Percentiles rank a stretch among this genome's conserved stretches.
phyloP scores from a whole-genome alignment of 2,797 vertebrate species.

The Molothrus aeneus region DNA sequence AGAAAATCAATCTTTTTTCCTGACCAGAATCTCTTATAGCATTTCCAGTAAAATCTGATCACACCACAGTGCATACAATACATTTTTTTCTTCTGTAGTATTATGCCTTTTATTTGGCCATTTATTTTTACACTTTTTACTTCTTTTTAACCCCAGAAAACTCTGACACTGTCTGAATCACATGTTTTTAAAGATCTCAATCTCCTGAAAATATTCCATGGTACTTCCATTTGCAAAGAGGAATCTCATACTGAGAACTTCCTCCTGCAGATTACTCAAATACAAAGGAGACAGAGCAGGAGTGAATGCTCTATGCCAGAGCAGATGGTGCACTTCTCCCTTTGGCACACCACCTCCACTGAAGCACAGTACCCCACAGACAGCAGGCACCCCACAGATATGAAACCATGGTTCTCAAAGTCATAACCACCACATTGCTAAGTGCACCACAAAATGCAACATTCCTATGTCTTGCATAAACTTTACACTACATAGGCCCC shows the following conservation, averaged over 20 bases:
- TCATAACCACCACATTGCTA: not conserved
- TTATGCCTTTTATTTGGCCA: not conserved
- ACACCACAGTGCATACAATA: not conserved
- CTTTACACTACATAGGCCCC: not conserved
- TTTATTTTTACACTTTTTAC: not conserved
- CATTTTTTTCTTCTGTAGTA: conserved; percentile 31
- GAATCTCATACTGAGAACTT: not conserved
- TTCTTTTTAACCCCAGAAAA: conserved; percentile 21
- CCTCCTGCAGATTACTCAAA: not conserved
- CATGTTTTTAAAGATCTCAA: not conserved
- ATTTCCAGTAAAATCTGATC: conserved; percentile 34
- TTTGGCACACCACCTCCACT: not conserved
- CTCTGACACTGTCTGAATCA: not conserved
- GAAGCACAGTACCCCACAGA: not conserved
- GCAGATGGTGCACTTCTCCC: not conserved
- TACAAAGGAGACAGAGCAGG: not conserved
- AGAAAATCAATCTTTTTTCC: conserved; percentile 25
- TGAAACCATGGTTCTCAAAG: not conserved
- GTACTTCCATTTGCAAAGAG: not conserved
- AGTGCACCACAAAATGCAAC: not conserved
- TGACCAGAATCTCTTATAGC: not conserved
- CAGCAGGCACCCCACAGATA: not conserved
- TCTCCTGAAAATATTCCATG: not conserved
- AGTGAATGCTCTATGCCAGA: not conserved
- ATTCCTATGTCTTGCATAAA: not conserved